Base-by-base conservation (phyloP, 1,140 invertebrate species). In the Laodelphax striatellus region DNA sequence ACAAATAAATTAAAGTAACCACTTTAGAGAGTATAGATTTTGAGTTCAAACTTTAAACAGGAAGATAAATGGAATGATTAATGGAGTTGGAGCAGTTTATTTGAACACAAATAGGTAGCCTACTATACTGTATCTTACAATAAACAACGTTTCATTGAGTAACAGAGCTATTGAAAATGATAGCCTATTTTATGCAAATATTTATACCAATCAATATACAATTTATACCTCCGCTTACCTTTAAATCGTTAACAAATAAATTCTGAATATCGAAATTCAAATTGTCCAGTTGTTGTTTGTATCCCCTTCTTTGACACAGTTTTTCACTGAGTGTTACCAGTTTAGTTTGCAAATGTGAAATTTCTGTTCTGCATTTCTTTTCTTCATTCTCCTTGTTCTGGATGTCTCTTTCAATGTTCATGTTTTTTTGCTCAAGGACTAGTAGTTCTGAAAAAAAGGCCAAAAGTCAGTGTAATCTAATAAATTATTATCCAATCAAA, bases 341-440 rank as follows among this genome's bases (percentile, higher is more conserved):
- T 62, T 78, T 77, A 8, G 81, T 80, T 42, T 80, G 78, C 58
- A 82, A 70, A 2, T 74, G 73, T 42, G 79, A 78, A 46, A 88
- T 79, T 10, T 72, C 74, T n/a, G 79, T 76, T 2, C 78, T 71
- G 5, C 86, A 75, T 44, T 77, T 77, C 1, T 70, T 72, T 10
- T 81, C 77, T 63, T 82, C 80, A 50, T 73, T 77, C 13, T 72
- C 69, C 2, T 83, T 75, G 21, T 76, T 73, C 21, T 83, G 80
- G 1, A 84, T 68, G 44, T 86, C 80, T 58, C 78, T 76, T 43
- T 85, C 79, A 6, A 87, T 73, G 64, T 84, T 83, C 57, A 84
- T 71, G 55, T 82, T 83, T 61, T 88, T 88, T 64, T 88, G 82
- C 38, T 87, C 83, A 70, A 88, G 80, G 52, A 89, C 82, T 67